Evolutionary conservation across 2,888 invertebrate genomes (phyloP), one percentile per base, ranked within the genome.

Genomic region (Spisula subtruncata): DNA sequence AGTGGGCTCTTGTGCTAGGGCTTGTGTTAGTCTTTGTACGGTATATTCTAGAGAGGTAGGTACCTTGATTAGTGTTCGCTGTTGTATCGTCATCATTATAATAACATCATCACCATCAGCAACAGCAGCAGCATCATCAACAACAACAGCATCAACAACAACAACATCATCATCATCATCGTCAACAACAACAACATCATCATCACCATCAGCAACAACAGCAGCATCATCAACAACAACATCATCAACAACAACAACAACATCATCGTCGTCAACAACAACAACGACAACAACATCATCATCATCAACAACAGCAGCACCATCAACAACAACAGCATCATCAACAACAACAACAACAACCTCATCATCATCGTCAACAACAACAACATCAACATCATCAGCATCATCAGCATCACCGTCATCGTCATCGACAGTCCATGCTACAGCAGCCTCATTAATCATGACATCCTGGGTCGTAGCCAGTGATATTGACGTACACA

Each of bases 21-120:
- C 46, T 91, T 10, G 66, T 81, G 32, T 75, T 91, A 16, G 85
- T 91, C 25, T 48, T 75, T 8, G 18, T 91, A 18, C 71, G 91
- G 41, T 86, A 86, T 66, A 41, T 87, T 20, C 71, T 87, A 25
- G 91, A 91, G 56, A 82, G 60, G 91, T 91, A 86, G 60, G 88
- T 88, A 41, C 25, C 18, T n/a, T 54, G n/a, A n/a, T 81, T 0
- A 81, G 14, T 16, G 29, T 81, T 81, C 10, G 25, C 0, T 66
- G 41, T 41, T 5, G 41, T 41, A 41, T 35, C 75, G 16, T 75
- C 75, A 32, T 75, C 75, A 32, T 35, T 25, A 0, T 5, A 75
- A 32, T 32, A 71, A 14, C 32, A 29, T 0, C 29, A 32, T n/a
- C 71, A 71, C 71, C 2, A 29, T 71, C 32, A 71, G 6, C 71